Base-by-base conservation (phyloP, 2,888 invertebrate species). In the Caenorhabditis sp. region DNA sequence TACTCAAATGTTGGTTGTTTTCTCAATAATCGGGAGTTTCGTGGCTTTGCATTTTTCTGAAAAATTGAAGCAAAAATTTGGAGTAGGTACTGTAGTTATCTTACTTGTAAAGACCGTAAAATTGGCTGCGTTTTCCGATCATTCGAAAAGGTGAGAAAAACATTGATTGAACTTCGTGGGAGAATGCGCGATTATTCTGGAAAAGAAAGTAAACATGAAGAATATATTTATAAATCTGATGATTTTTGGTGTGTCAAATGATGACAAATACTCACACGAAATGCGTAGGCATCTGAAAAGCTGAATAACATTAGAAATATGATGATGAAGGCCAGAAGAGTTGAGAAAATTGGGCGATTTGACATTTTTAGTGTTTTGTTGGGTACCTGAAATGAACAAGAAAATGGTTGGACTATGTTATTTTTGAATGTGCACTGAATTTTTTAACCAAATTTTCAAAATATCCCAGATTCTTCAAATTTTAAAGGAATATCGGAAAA, bases 131-230 rank as follows among this genome's bases (percentile, higher is more conserved):
- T 59, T 79, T 79, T 53, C 79, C 79, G 62, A 79, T 77, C 59
- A 78, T 71, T 63, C 79, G 72, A 64, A 79, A 79, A 21, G 79
- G 79, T 3, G 77, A 77, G 66, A 79, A 79, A 66, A 79, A 79
- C 60, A 77, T 69, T n/a, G 68, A 69, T 17, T 61, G 69, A 21
- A 79, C 68, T 37, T 68, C 72, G n/a, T n/a, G n/a, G 17, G 58
- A 64, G 36, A 54, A 61, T 17, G 67, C 72, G 50, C 72, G 72
- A 54, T 67, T 72, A 55, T 49, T 67, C 72, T 72, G 65, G 55
- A 71, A 66, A 59, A 43, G 14, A 31, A 10, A 31, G 31, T 10
- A 97, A n/a, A n/a, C n/a, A n/a, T n/a, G 6, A 36, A 36, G 36
- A 36, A 36, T 36, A 43, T 43, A 43, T 43, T 43, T 17, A 43